A percentile compares a stretch with the other conserved stretches of the same genome.
phyloP scores from a whole-genome alignment of 2,797 vertebrate species.

The Anguilla obscura region DNA sequence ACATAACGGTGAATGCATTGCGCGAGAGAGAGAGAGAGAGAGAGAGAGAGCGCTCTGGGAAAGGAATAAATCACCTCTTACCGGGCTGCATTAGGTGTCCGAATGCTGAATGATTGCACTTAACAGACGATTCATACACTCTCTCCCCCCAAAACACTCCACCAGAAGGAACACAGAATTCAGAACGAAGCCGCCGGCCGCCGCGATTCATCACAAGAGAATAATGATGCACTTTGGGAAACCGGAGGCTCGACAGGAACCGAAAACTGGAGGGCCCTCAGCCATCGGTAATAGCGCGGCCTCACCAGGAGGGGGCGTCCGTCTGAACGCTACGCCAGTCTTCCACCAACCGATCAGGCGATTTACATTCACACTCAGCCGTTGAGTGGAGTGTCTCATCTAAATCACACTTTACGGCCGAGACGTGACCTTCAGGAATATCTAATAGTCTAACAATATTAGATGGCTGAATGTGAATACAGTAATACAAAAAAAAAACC shows the following conservation, averaged over 20 bases:
- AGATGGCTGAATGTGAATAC: too few relatives aligned
- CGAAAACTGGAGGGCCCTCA: neutral
- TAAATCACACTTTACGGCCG: too few relatives aligned
- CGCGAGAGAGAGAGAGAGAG: neutral
- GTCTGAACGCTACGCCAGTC: too few relatives aligned
- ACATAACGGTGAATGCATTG: neutral
- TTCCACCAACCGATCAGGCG: too few relatives aligned
- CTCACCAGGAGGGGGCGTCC: neutral
- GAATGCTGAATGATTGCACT: constrained; percentile 15
- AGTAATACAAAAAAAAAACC: too few relatives aligned
- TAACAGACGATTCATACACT: constrained; percentile 19
- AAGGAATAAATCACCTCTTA: neutral
- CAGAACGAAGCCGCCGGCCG: neutral
- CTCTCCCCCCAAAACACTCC: neutral
- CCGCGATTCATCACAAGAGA: neutral
- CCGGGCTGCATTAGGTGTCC: neutral
- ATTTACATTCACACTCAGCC: too few relatives aligned
- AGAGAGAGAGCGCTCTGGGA: neutral
- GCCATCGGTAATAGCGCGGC: neutral
- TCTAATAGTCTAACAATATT: too few relatives aligned
- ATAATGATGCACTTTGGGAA: neutral
- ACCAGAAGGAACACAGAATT: neutral
- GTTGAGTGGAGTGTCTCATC: too few relatives aligned
- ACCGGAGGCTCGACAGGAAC: neutral
- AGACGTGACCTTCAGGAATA: too few relatives aligned